Evolutionary conservation across 1,140 invertebrate species (phyloP), one percentile per base, ranked within the genome.

Genomic region (Drosophila yakuba): DNA sequence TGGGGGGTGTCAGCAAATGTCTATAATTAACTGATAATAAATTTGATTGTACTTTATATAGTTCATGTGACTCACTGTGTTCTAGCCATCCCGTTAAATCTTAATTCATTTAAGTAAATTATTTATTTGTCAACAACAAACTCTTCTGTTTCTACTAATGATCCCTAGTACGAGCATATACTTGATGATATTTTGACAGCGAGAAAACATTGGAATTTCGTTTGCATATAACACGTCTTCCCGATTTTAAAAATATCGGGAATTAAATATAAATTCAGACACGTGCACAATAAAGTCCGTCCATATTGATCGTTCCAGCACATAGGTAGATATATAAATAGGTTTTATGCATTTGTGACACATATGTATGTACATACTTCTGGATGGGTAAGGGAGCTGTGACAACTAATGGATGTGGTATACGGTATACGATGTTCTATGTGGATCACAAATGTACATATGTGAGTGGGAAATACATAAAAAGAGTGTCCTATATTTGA

Each of bases 401-500:
- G 2, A 11, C 20, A 11, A 14, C 10, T 6, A 8, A 52, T 39
- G 57, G 7, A 28, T n/a, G n/a, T 58, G 10, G n/a, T 55, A 67
- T 58, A 41, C 61, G 10, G n/a, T 55, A 67, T 58, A 41, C 61
- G 38, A 41, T 32, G 48, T 45, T 63, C 17, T 57, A 79, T 66
- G 54, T 61, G 38, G 28, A 48, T 10, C 32, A 8, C 32, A 25
- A 4, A 25, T 25, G 4, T 45, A 62, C 17, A 54, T 52, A 39
- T 52, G 51, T 60, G 11, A 56, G 38, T 55, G 54, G 41, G 50
- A 50, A 52, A 58, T 14, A 39, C 74, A 63, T 61, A 78, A 64
- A 77, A 54, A 64, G 32, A 54, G 15, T 84, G 84, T 89, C 84
- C 84, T 89, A 89, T 89, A 89, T 89, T 89, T 74, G 84, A 89